Percentiles rank a stretch among this genome's conserved stretches.
phyloP scores from a whole-genome alignment of 2,113 vertebrate species.

The Oryzias celebensis region DNA sequence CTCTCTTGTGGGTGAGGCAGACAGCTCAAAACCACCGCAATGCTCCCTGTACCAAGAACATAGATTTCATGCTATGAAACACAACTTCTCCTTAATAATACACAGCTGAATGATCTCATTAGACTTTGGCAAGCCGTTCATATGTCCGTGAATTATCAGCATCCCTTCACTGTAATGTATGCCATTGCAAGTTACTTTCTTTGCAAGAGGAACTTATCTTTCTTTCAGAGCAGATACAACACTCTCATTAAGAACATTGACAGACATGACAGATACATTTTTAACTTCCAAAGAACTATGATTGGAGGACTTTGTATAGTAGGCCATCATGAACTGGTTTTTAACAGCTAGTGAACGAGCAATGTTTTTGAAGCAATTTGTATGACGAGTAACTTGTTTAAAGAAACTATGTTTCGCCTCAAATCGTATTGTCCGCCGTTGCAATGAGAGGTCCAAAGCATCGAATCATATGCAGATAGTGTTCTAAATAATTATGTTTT shows the following conservation, averaged over 20 bases:
- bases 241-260: too few relatives aligned
- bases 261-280: too few relatives aligned
- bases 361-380: too few relatives aligned
- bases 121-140: slow-evolving; percentile 34
- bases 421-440: too few relatives aligned
- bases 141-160: slow-evolving; percentile 31
- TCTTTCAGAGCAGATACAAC: too few relatives aligned
- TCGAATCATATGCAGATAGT: too few relatives aligned
- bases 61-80: slow-evolving; percentile 15
- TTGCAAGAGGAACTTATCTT: slow-evolving; percentile 32
- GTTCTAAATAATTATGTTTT: too few relatives aligned
- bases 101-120: slow-evolving; percentile 34
- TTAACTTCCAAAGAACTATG: slow-evolving; percentile 3
- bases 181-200: slow-evolving; percentile 24
- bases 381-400: too few relatives aligned
- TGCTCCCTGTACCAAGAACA: slow-evolving; percentile 43
- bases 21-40: slow-evolving; percentile 32
- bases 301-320: slow-evolving; percentile 20
- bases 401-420: too few relatives aligned
- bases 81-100: slow-evolving; percentile 25
- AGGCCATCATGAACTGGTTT: slow-evolving; percentile 18
- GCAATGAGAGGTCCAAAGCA: too few relatives aligned
- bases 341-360: background rate
- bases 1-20: slow-evolving; percentile 23
- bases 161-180: slow-evolving; percentile 35